Conservation (phyloP, 53 echinoderm and acorn worm species). For the Mesocentrotus franciscanus region DNA sequence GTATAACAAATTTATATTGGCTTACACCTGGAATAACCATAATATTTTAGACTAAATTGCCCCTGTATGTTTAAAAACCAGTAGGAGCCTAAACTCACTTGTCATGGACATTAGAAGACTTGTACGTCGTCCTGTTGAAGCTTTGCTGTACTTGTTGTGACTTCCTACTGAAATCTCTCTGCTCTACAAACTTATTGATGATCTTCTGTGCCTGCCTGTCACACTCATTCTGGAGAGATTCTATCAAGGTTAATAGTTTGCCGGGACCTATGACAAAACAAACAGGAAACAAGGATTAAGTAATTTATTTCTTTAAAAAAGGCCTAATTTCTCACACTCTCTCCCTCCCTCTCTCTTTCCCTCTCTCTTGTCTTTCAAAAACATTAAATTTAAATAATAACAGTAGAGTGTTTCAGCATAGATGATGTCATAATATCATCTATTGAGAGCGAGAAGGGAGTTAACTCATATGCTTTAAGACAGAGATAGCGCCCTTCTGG, state of each 20-base stretch:
- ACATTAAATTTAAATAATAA: no score
- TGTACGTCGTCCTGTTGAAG: slow-evolving; percentile 72
- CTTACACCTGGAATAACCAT: neutral
- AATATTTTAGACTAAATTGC: neutral
- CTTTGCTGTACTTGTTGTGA: slow-evolving; percentile 89
- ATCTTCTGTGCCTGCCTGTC: slow-evolving; percentile 91
- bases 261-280: slow-evolving; percentile 79
- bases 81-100: slow-evolving; percentile 71
- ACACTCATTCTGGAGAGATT: slow-evolving; percentile 92
- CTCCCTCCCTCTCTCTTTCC: neutral
- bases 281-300: neutral
- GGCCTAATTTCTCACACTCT: neutral
- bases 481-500: no score
- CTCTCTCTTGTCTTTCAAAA: no score
- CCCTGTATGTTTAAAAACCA: neutral
- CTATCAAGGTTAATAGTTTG: slow-evolving; percentile 82
- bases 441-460: no score
- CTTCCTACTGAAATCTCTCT: slow-evolving; percentile 83
- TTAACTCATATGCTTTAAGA: no score
- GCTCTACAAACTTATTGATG: slow-evolving; percentile 82
- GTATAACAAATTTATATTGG: neutral
- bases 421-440: no score
- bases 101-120: slow-evolving; percentile 82
- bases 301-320: neutral
- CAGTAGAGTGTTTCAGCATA: no score